phyloP scores from a whole-genome alignment of 2,888 invertebrate genomes.

The Drosophila kambysellisi region DNA sequence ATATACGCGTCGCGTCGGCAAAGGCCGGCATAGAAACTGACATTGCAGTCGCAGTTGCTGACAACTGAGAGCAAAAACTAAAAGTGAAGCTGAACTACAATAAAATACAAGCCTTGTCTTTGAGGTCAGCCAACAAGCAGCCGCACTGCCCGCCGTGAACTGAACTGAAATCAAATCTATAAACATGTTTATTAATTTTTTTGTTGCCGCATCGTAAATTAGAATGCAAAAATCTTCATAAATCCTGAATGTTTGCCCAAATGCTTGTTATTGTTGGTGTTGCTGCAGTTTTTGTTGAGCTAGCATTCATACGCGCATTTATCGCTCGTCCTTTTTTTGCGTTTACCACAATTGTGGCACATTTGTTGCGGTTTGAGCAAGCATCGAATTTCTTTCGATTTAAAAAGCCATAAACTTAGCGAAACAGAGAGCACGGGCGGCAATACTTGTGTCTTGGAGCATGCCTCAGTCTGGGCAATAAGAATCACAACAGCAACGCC shows the following conservation, averaged over 20 bases:
- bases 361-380: conserved; percentile 60
- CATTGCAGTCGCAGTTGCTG: conserved; percentile 25
- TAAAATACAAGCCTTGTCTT: conserved; percentile 39
- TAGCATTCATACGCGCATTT: conserved; percentile 25
- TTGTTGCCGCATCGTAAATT: conserved; percentile 40
- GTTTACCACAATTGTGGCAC: conserved; percentile 7
- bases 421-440: conserved; percentile 34
- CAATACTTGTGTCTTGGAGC: conserved; percentile 17
- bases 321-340: not conserved
- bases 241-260: conserved; percentile 49
- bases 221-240: conserved; percentile 60
- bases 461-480: conserved; percentile 36
- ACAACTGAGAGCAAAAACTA: not conserved
- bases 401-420: conserved; percentile 68
- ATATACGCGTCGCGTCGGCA: conserved; percentile 16
- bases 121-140: conserved; percentile 19
- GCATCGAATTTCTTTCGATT: conserved; percentile 75
- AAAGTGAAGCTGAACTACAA: conserved; percentile 35
- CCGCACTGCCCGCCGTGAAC: conserved; percentile 6
- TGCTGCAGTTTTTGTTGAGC: conserved; percentile 8
- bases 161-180: conserved; percentile 17
- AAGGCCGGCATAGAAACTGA: conserved; percentile 56
- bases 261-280: conserved; percentile 2
- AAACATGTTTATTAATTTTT: conserved; percentile 11
- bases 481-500: conserved; percentile 56